A percentile compares a stretch with the other conserved stretches of the same genome.
phyloP scores from a whole-genome alignment of 2,797 vertebrate species.

The Pseudocheirus occidentalis region DNA sequence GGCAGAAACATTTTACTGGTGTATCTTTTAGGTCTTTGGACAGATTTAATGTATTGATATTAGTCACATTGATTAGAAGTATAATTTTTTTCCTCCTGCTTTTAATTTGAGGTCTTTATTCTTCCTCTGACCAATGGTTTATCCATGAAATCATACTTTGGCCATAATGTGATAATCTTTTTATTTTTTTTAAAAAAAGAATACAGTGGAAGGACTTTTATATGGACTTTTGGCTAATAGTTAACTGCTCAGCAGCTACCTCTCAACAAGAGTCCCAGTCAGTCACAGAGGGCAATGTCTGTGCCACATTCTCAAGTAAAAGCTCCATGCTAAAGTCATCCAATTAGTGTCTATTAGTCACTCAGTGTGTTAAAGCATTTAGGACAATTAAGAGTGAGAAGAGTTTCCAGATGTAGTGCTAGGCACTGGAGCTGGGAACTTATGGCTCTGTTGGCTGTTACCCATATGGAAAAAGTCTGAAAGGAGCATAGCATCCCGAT shows the following conservation, averaged over 20 bases:
- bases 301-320: conserved; percentile 30
- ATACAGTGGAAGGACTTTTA: neutral
- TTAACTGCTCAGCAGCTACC: neutral
- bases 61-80: neutral
- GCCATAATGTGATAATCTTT: neutral
- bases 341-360: conserved; percentile 84
- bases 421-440: conserved; percentile 63
- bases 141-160: neutral
- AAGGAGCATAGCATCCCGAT: accelerated
- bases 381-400: conserved; percentile 84
- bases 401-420: conserved; percentile 83
- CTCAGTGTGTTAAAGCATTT: conserved; percentile 82
- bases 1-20: neutral
- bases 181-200: neutral
- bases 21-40: neutral
- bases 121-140: neutral
- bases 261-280: neutral
- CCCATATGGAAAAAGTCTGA: conserved; percentile 68
- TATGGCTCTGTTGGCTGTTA: conserved; percentile 55
- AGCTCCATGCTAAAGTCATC: conserved; percentile 60
- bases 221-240: neutral
- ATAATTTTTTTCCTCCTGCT: neutral
- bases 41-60: neutral
- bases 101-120: neutral
- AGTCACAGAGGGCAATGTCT: conserved; percentile 56